Percentiles rank a stretch among this genome's conserved stretches.
Conservation (phyloP, 2,888 invertebrate genomes). For the Mesoligia furuncula region DNA sequence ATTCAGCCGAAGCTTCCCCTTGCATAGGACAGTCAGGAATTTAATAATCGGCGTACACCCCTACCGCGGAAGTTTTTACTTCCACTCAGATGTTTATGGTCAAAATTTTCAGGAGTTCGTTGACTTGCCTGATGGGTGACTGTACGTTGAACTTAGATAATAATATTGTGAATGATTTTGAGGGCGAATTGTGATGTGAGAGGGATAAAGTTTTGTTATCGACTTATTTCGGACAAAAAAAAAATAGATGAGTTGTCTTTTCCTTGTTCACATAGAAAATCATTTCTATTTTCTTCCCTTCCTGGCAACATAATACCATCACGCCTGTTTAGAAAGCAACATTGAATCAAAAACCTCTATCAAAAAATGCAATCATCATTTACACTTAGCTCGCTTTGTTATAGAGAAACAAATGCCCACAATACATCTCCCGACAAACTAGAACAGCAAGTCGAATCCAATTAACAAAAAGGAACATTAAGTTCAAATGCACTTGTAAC, state of each 20-base stretch:
- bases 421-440: neutral
- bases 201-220: neutral
- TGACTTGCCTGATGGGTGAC: constrained; percentile 30
- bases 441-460: constrained; percentile 23
- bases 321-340: neutral
- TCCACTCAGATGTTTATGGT: constrained; percentile 45
- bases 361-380: neutral
- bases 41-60: constrained; percentile 52
- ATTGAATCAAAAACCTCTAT: neutral
- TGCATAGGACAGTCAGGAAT: constrained; percentile 41
- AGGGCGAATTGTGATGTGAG: neutral
- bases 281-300: neutral
- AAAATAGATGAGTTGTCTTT: neutral
- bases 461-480: constrained; percentile 49
- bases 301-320: neutral
- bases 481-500: constrained; percentile 37
- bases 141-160: constrained; percentile 17
- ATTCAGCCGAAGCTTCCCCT: constrained; percentile 28
- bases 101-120: constrained; percentile 53
- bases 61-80: constrained; percentile 44
- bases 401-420: neutral
- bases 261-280: neutral
- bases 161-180: neutral
- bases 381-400: neutral
- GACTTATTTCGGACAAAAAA: neutral